Percentiles rank a stretch among this genome's conserved stretches.
phyloP scores from a whole-genome alignment of 2,113 vertebrate species.

The Channa argus region DNA sequence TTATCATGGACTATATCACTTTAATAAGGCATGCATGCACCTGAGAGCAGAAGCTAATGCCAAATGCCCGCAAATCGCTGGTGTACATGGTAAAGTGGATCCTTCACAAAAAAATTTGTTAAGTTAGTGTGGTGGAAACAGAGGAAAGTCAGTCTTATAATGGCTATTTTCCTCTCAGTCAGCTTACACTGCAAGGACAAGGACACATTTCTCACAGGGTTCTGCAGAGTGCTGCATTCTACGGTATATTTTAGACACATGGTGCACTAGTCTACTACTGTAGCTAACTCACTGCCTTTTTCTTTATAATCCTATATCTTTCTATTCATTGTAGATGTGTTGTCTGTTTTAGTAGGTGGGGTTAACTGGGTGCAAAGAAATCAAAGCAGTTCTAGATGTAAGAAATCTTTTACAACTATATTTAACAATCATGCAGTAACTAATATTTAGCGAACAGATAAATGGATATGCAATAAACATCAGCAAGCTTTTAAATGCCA shows the following conservation, averaged over 20 bases:
- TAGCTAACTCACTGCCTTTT: background rate
- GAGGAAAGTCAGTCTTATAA: slow-evolving; percentile 35
- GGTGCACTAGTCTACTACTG: slow-evolving; percentile 1
- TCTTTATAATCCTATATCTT: background rate
- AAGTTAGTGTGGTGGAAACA: slow-evolving; percentile 37
- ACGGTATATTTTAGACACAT: background rate
- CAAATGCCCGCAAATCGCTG: slow-evolving; percentile 58
- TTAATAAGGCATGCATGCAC: slow-evolving; percentile 67
- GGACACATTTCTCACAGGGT: slow-evolving; percentile 23
- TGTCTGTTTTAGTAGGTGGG: background rate
- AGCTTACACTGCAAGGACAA: slow-evolving; percentile 62
- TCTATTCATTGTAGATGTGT: background rate
- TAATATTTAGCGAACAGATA: slow-evolving; percentile 18
- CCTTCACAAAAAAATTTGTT: slow-evolving; percentile 12
- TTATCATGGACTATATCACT: slow-evolving; percentile 72
- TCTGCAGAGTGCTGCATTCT: background rate
- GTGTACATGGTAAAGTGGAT: slow-evolving; percentile 36
- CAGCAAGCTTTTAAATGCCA: slow-evolving; percentile 47
- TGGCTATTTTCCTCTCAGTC: slow-evolving; percentile 54
- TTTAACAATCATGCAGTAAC: slow-evolving; percentile 15
- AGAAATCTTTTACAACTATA: background rate
- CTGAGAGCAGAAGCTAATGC: slow-evolving; percentile 52
- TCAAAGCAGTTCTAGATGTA: background rate
- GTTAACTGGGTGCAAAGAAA: background rate
- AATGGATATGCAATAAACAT: slow-evolving; percentile 23